Conservation (phyloP, 2,113 vertebrate genomes). For the Pongo pygmaeus region DNA sequence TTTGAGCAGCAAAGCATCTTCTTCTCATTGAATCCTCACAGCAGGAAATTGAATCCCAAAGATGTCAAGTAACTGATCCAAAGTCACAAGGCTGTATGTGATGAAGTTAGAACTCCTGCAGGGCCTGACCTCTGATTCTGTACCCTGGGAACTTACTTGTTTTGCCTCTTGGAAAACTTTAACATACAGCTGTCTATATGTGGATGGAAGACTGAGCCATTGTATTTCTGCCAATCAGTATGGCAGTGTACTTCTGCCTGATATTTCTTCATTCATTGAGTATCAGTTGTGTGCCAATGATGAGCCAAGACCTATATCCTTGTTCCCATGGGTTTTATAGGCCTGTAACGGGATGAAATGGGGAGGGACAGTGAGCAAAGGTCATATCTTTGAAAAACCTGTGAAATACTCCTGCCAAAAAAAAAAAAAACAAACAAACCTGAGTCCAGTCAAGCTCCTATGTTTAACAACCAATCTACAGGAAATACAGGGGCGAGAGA, state of each 20-base stretch:
- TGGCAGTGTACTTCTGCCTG: not conserved
- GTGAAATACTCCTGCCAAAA: not conserved
- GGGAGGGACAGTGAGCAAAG: not conserved
- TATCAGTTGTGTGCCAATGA: not conserved
- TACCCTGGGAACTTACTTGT: not conserved
- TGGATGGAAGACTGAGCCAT: not conserved
- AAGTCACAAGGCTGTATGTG: not conserved
- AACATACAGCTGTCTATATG: fast-evolving
- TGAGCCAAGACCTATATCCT: not conserved
- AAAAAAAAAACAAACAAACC: not conserved
- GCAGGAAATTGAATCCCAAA: not conserved
- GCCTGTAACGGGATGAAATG: not conserved
- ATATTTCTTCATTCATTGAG: not conserved
- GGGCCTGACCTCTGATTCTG: not conserved
- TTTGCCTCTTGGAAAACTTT: not conserved
- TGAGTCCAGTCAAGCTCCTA: not conserved
- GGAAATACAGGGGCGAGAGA: not conserved
- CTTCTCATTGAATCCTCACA: not conserved
- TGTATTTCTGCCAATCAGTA: not conserved
- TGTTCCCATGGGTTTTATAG: not conserved
- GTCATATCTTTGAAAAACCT: not conserved
- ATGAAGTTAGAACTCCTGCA: not conserved
- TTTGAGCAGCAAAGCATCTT: not conserved
- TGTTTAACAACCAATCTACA: not conserved
- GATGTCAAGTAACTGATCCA: not conserved